Base-by-base conservation (phyloP, 53 echinoderm and acorn worm species). In the Astropecten irregularis region DNA sequence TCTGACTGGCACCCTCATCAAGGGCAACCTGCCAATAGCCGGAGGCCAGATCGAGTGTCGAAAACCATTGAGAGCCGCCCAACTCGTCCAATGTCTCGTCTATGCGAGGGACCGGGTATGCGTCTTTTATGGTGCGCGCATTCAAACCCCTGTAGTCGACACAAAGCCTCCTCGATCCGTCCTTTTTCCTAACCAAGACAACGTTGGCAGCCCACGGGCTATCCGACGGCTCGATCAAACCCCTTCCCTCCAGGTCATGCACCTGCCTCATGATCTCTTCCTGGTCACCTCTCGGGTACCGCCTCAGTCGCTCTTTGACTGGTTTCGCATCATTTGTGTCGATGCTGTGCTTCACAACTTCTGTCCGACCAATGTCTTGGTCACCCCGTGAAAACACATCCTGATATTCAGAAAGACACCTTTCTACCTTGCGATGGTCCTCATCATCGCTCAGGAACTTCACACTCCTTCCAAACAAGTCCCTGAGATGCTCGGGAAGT, bases 301-400 rank as follows among this genome's bases (percentile, higher is more conserved):
- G 28, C 71, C 71, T 49, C 8, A 42, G 71, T 31, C 51, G 40
- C 34, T 71, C 42, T 32, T 71, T 71, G 18, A 50, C 29, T 16
- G 51, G 51, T 18, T 42, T 47, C 13, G 71, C 71, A 9, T 31
- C 49, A 4, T 28, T 42, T 2, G 71, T 71, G 71, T 71, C 28
- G 3, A 71, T 71, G 51, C 30, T 29, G 49, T 71, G 51, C 33
- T 71, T 49, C 8, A 71, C 71, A 2, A 49, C 4, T 3, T 71
- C 30, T 3, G 71, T 71, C 8, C 64, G 64, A 64, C 64, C 64
- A 35, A 64, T 64, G 15, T 64, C 64, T 6, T 64, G 64, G 14
- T 64, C 64, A 64, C 36, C 64, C 37, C 64, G 16, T 13, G 64
- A 64, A 37, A 64, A 64, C 64, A 64, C 36, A 64, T 64, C 64